These are phyloP conservation scores for Oryzias javanicus DNA, from an alignment of 2,113 vertebrate species.

Conservation along the genomic window DNA sequence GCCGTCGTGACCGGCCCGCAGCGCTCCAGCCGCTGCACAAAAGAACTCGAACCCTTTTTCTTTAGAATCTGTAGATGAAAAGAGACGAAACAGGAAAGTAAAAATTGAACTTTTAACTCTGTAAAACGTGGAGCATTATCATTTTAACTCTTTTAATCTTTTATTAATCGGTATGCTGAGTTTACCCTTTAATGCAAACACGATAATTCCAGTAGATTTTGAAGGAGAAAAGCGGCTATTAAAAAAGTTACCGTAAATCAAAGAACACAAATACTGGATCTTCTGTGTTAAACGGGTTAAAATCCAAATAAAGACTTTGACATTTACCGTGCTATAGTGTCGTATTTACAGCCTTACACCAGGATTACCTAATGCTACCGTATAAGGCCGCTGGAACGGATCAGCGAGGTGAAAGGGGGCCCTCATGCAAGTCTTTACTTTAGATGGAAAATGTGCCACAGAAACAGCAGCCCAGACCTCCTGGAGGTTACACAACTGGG, in stretches of 20 bases:
- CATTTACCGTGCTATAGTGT: constrained; percentile 9
- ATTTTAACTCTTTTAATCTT: constrained; percentile 3
- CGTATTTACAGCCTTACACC: constrained; percentile 17
- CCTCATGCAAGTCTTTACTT: constrained; percentile 40
- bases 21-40: constrained; percentile 84
- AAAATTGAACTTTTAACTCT: neutral
- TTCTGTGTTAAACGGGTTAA: neutral
- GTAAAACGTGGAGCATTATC: constrained; percentile 7
- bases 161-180: neutral
- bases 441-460: constrained; percentile 58
- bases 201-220: too few species aligned
- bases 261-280: too few species aligned
- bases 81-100: neutral
- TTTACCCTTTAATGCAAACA: too few species aligned
- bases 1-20: constrained; percentile 85
- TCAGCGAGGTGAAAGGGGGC: constrained; percentile 18
- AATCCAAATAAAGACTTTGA: neutral
- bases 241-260: too few species aligned
- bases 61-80: constrained; percentile 80
- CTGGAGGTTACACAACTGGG: constrained; percentile 49
- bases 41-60: constrained; percentile 88
- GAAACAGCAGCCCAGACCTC: constrained; percentile 27
- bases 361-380: constrained; percentile 18
- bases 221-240: too few species aligned
- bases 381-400: constrained; percentile 31